Evolutionary conservation across 2,888 invertebrate species (phyloP), one percentile per base, ranked within the genome.

Genomic region (Cactoblastis cactorum): DNA sequence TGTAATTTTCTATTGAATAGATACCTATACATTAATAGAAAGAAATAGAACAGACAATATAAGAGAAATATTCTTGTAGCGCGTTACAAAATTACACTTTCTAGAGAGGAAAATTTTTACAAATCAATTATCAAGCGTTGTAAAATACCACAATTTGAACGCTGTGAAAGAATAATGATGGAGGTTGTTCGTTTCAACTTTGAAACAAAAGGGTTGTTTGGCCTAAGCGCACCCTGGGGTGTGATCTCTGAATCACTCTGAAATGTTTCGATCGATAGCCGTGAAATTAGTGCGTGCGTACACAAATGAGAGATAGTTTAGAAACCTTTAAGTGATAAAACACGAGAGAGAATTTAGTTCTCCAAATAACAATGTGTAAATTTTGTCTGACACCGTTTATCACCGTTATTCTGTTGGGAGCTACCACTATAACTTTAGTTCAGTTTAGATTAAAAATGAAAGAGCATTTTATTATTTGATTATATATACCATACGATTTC

Each of bases 181-280:
- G 49, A 41, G 41, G 41, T 50, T 50, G 52, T 50, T 54, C 49
- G 50, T 54, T 54, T 54, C 41, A 52, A 54, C 54, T 54, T 54
- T 41, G 45, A 12, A 54, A 50, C 54, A 54, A 54, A 54, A 50
- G 50, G 52, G 50, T 41, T 52, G 52, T 50, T 52, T 39, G 33
- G 24, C 33, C 35, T 45, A 45, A 45, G 35, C 22, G 43, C 38
- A 38, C 52, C 51, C 54, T 38, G 39, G 49, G 54, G 51, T 52
- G 56, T 53, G 56, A 53, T 56, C 51, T 54, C 53, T 47, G 39
- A 53, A 50, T 56, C 52, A 43, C 46, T 48, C 32, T 43, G 18
- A 38, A 52, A 45, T 22, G 45, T 41, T 37, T 48, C 19, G 45
- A 52, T 52, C 37, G 37, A 49, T 45, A 24, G 45, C 33, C 11